Conservation (phyloP, 2,113 vertebrate genomes). For the Cettia cetti region DNA sequence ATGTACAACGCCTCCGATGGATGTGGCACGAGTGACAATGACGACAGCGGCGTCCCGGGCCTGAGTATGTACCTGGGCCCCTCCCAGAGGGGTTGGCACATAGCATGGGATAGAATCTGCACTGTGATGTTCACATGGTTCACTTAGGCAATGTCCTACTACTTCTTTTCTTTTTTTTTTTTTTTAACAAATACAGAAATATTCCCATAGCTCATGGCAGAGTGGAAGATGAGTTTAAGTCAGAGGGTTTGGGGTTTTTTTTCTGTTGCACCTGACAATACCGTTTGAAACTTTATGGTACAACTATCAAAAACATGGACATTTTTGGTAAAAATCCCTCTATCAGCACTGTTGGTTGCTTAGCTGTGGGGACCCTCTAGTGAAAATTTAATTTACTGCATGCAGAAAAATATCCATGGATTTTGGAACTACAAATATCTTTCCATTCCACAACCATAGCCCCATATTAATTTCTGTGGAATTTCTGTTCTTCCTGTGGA, state of each 20-base stretch:
- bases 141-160: not conserved
- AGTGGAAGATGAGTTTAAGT: not conserved
- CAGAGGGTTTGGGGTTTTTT: not conserved
- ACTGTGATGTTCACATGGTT: accelerated
- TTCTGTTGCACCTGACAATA: not conserved
- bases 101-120: accelerated
- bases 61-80: conserved; percentile 74
- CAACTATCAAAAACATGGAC: accelerated
- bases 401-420: not conserved
- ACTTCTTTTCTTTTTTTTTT: not conserved
- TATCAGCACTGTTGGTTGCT: not conserved
- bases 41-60: conserved; percentile 65
- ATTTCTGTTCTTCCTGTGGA: not conserved
- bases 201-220: not conserved
- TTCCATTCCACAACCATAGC: not conserved
- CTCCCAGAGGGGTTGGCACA: not conserved
- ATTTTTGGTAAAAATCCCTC: not conserved
- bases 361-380: not conserved
- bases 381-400: not conserved
- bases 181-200: not conserved
- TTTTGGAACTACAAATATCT: not conserved
- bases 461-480: not conserved
- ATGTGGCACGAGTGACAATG: conserved; percentile 31
- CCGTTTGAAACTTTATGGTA: not conserved
- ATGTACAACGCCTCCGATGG: conserved; percentile 41